Percentiles rank a stretch among this genome's conserved stretches.
phyloP scores from a whole-genome alignment of 2,113 vertebrate species.

The Eonycteris spelaea region DNA sequence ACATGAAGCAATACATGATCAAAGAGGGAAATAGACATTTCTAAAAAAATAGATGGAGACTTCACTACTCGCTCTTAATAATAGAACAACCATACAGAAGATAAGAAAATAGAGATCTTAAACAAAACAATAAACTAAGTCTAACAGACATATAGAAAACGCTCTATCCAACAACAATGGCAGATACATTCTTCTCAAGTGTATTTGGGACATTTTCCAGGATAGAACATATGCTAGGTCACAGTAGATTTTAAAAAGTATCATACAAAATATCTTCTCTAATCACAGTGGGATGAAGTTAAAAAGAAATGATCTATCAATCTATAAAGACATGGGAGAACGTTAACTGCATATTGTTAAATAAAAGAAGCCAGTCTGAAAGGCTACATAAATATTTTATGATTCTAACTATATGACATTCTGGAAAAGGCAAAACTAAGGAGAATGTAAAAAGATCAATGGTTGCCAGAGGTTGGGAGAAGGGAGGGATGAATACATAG shows the following conservation, averaged over 20 bases:
- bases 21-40: neutral
- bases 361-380: neutral
- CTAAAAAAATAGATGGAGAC: neutral
- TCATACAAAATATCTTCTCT: neutral
- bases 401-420: neutral
- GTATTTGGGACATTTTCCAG: neutral
- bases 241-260: too few relatives aligned
- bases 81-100: neutral
- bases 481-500: neutral
- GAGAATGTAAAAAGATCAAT: neutral
- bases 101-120: neutral
- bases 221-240: neutral
- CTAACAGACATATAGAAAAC: neutral
- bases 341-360: neutral
- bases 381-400: neutral
- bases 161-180: neutral
- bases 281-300: neutral
- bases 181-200: neutral
- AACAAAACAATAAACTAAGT: neutral
- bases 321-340: neutral
- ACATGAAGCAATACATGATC: neutral
- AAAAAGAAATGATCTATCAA: neutral
- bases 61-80: neutral
- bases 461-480: neutral
- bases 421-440: neutral